Evolutionary conservation across 2,113 vertebrate genomes (phyloP), one percentile per base, ranked within the genome.

Genomic region (Papio anubis): DNA sequence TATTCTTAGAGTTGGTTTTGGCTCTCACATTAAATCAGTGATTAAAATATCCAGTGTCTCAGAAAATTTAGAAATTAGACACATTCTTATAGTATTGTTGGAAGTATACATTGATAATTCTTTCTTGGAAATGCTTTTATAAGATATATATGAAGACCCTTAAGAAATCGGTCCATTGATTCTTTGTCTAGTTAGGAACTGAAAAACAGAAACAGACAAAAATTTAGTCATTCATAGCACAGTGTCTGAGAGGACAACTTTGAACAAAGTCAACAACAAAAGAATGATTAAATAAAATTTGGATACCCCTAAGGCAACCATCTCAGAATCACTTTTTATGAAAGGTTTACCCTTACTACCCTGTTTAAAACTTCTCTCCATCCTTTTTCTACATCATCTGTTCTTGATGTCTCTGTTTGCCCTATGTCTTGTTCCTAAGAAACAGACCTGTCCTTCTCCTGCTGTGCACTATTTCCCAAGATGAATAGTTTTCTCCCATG

Each of bases 331-430:
- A 66, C 25, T 55, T 88, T 9, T 30, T 40, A 30, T 43, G 13
- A 50, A 76, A 72, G 2, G 0, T 6, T 55, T 75, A 32, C 8
- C 40, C 32, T 38, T 52, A 45, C 8, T 18, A 48, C 10, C 18
- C 27, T 61, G 3, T 75, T 3, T 89, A 32, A 81, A 57, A 35
- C 25, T 25, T 52, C 6, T 59, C 3, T 79, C 13, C 8, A 8
- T 13, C 6, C 1, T 84, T 84, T 48, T 5, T 7, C 1, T 27
- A 8, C 12, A 0, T 3, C 3, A 1, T 20, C 1, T 72, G 0
- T 75, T 80, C 38, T 59, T 55, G 17, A 6, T 50, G 30, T 5
- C 2, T 70, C 4, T 38, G 9, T 35, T 32, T 40, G 14, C 7
- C 20, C 2, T 27, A 20, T 13, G 2, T 30, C 66, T 32, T 35